These are phyloP conservation scores for Parnassius apollo DNA, from an alignment of 2,888 invertebrate species.

Conservation along the genomic window DNA sequence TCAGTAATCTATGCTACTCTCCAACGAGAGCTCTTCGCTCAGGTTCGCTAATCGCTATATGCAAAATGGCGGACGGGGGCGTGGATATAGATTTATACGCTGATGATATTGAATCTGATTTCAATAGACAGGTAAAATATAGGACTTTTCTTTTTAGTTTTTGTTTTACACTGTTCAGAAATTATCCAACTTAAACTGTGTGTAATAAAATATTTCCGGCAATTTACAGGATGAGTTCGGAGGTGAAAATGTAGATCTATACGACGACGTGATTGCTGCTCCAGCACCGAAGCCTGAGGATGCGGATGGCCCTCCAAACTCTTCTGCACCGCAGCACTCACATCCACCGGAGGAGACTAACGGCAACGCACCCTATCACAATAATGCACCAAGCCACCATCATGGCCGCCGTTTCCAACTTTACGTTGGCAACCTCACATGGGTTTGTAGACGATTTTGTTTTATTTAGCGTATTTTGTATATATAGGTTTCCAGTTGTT, in stretches of 20 bases:
- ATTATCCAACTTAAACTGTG: background rate
- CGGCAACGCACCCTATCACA: slow-evolving; percentile 84
- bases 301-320: slow-evolving; percentile 80
- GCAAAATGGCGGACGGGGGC: slow-evolving; percentile 94
- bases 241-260: slow-evolving; percentile 94
- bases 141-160: slow-evolving; percentile 38
- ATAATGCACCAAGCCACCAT: slow-evolving; percentile 86
- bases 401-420: slow-evolving; percentile 93
- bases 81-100: slow-evolving; percentile 98
- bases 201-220: slow-evolving; percentile 34
- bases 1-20: no score
- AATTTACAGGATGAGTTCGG: slow-evolving; percentile 87
- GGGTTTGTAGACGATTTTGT: slow-evolving; percentile 87
- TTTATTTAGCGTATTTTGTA: slow-evolving; percentile 63
- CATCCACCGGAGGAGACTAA: slow-evolving; percentile 85
- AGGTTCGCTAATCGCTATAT: slow-evolving; percentile 35
- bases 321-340: slow-evolving; percentile 75
- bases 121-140: slow-evolving; percentile 78
- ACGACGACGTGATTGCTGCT: slow-evolving; percentile 96
- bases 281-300: slow-evolving; percentile 83
- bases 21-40: slow-evolving; percentile 4
- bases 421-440: slow-evolving; percentile 98
- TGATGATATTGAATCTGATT: slow-evolving; percentile 97
- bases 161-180: background rate
- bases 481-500: slow-evolving; percentile 54